Conservation (phyloP, 2,888 invertebrate genomes). For the Plebejus melissa region DNA sequence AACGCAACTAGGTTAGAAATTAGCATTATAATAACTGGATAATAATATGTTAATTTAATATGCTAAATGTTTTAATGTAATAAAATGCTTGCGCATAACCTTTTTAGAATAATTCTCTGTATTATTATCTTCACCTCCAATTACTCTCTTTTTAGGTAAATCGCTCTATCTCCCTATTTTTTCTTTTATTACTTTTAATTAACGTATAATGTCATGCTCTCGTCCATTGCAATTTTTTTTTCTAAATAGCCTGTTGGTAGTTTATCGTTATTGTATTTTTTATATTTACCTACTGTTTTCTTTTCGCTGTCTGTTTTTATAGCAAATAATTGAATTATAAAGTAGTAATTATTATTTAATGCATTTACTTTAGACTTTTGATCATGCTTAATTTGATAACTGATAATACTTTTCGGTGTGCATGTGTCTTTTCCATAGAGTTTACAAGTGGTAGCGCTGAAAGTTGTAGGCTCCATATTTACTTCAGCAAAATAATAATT, state of each 20-base stretch:
- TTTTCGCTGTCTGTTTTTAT: background rate
- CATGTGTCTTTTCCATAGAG: no score
- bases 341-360: no score
- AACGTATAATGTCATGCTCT: background rate
- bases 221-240: background rate
- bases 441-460: no score
- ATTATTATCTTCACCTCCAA: no score
- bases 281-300: background rate
- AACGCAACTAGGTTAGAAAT: constrained; percentile 16
- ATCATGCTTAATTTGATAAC: no score
- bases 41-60: constrained; percentile 20
- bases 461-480: background rate
- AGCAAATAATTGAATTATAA: no score
- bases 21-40: background rate
- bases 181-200: background rate
- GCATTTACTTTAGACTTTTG: no score
- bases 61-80: constrained; percentile 7
- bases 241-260: background rate
- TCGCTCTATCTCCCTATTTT: background rate
- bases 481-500: background rate
- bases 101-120: no score
- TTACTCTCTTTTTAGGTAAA: no score
- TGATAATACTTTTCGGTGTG: no score
- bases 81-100: background rate
- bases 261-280: background rate